A percentile compares a stretch with the other conserved stretches of the same genome.
Evolutionary conservation across 2,888 invertebrate genomes (phyloP).

Genomic region (Chironomus riparius): DNA sequence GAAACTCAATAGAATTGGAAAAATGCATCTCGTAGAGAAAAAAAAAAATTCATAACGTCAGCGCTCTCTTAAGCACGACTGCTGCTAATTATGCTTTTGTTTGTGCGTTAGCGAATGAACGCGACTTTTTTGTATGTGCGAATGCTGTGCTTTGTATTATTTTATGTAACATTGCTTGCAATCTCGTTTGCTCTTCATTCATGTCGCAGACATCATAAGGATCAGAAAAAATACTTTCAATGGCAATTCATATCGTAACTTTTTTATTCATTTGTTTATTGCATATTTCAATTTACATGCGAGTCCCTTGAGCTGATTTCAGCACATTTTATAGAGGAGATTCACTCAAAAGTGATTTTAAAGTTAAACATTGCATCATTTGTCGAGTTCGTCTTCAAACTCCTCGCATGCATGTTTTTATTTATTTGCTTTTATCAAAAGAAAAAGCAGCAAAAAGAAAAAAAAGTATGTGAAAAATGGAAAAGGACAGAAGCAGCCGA

Average conservation of each 20-base stretch:
- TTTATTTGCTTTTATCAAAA: not conserved
- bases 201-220: constrained; percentile 8
- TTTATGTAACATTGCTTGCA: too few species aligned
- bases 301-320: too few species aligned
- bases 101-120: not conserved
- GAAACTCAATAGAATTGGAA: too few species aligned
- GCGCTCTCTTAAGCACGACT: constrained; percentile 9
- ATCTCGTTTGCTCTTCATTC: not conserved
- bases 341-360: too few species aligned
- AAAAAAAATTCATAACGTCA: not conserved
- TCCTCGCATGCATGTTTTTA: not conserved
- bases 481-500: not conserved
- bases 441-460: not conserved
- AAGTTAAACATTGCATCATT: not conserved
- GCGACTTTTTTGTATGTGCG: not conserved
- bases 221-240: not conserved
- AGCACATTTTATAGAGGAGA: too few species aligned
- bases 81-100: constrained; percentile 16
- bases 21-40: too few species aligned
- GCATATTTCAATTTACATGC: not conserved
- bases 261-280: not conserved
- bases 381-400: not conserved
- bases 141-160: not conserved
- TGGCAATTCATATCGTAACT: not conserved
- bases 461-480: not conserved